phyloP scores from a whole-genome alignment of 2,113 vertebrate genomes.

The Crotophaga sulcirostris region DNA sequence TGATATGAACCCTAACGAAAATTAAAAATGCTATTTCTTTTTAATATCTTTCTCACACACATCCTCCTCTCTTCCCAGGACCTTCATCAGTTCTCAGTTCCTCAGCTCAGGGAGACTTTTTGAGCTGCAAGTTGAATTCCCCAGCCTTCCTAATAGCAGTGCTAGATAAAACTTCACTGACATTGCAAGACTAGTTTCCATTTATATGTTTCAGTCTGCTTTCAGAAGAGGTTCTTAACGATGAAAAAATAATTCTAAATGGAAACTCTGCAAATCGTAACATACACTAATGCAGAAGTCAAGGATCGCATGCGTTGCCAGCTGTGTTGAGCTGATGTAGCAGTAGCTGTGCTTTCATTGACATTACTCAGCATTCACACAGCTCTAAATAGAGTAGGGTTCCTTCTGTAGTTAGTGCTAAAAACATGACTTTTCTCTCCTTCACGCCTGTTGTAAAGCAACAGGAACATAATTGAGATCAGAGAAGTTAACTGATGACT shows the following conservation, averaged over 20 bases:
- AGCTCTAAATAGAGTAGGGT: neutral
- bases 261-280: neutral
- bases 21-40: constrained; percentile 39
- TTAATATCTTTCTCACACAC: neutral
- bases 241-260: neutral
- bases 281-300: neutral
- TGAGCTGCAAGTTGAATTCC: neutral
- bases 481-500: neutral
- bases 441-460: neutral
- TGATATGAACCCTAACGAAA: neutral
- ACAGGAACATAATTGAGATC: neutral
- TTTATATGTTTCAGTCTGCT: neutral
- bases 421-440: neutral
- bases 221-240: neutral
- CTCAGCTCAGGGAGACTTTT: neutral
- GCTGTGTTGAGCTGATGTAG: neutral
- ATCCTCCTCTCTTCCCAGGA: neutral
- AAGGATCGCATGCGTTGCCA: neutral
- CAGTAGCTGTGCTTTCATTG: neutral
- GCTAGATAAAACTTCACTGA: neutral
- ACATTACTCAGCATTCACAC: neutral
- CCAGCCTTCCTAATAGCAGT: neutral
- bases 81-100: neutral
- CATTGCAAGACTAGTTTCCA: neutral
- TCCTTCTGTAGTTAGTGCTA: neutral